Percentiles rank a stretch among this genome's conserved stretches.
phyloP scores from a whole-genome alignment of 2,113 vertebrate species.

The Genyomyrus donnyi region DNA sequence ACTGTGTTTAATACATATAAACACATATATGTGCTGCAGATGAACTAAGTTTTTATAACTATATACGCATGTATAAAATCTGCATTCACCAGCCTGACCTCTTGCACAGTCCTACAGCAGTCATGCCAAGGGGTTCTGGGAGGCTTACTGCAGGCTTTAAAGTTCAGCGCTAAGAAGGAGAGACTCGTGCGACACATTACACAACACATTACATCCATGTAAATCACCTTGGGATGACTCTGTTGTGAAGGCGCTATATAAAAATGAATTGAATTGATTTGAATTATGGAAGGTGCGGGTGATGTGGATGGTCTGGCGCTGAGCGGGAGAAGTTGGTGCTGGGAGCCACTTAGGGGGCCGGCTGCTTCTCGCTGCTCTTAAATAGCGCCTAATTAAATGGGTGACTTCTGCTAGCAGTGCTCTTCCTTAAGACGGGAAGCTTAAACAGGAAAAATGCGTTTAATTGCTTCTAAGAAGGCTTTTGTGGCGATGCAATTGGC shows the following conservation, averaged over 20 bases:
- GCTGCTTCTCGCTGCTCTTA: slow-evolving; percentile 86
- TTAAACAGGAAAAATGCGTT: slow-evolving; percentile 95
- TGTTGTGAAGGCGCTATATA: too few species aligned
- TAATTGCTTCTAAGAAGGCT: slow-evolving; percentile 84
- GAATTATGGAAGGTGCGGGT: neutral
- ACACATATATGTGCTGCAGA: neutral
- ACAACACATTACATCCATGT: neutral
- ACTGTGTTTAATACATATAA: neutral
- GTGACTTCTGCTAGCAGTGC: slow-evolving; percentile 75
- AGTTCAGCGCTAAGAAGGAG: slow-evolving; percentile 33
- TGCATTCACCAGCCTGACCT: neutral
- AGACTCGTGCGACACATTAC: slow-evolving; percentile 23
- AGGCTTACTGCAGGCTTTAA: slow-evolving; percentile 40
- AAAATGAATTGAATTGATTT: too few species aligned
- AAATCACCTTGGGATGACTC: too few species aligned
- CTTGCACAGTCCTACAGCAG: neutral
- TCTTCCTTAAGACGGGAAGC: slow-evolving; percentile 82
- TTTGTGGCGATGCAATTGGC: slow-evolving; percentile 87
- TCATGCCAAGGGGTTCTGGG: neutral
- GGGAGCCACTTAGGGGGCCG: slow-evolving; percentile 77
- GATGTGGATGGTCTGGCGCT: slow-evolving; percentile 21
- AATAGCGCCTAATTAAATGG: slow-evolving; percentile 87
- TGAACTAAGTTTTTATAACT: neutral
- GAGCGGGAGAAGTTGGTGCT: slow-evolving; percentile 36
- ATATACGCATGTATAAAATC: neutral